Conservation (phyloP, 1,140 invertebrate species). For the Camponotus floridanus region DNA sequence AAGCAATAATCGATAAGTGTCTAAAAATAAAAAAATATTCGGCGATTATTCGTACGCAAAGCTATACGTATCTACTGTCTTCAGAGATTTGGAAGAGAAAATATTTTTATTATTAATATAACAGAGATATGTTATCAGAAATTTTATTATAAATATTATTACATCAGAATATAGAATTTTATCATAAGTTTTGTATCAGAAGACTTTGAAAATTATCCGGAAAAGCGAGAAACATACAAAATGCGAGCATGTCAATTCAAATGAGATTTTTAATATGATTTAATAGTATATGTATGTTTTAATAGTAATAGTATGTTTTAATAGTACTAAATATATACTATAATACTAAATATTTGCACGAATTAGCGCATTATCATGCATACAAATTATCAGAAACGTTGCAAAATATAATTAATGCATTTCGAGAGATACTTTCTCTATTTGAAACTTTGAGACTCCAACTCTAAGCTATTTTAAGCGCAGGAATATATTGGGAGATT, state of each 20-base stretch:
- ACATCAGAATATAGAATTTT: too few relatives aligned
- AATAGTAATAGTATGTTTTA: too few relatives aligned
- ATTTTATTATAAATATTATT: too few relatives aligned
- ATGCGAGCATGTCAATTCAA: conserved; percentile 20
- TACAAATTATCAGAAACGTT: conserved; percentile 47
- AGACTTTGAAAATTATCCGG: conserved; percentile 59
- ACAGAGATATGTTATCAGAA: too few relatives aligned
- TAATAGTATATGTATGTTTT: too few relatives aligned
- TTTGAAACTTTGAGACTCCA: background rate
- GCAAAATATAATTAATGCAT: background rate
- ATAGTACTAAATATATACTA: background rate
- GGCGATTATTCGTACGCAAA: conserved; percentile 55
- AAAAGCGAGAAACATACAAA: conserved; percentile 48
- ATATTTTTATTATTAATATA: conserved; percentile 35
- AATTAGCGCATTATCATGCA: conserved; percentile 14
- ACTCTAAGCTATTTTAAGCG: background rate
- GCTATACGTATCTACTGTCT: background rate
- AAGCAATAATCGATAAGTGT: conserved; percentile 62
- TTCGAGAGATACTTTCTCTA: background rate
- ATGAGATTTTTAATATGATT: conserved; percentile 55
- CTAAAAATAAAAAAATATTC: conserved; percentile 27
- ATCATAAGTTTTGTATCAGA: too few relatives aligned
- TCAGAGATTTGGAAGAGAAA: background rate
- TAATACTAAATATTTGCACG: background rate
- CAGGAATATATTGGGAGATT: background rate